Conservation (phyloP, 2,113 vertebrate species). For the Fregata magnificens region DNA sequence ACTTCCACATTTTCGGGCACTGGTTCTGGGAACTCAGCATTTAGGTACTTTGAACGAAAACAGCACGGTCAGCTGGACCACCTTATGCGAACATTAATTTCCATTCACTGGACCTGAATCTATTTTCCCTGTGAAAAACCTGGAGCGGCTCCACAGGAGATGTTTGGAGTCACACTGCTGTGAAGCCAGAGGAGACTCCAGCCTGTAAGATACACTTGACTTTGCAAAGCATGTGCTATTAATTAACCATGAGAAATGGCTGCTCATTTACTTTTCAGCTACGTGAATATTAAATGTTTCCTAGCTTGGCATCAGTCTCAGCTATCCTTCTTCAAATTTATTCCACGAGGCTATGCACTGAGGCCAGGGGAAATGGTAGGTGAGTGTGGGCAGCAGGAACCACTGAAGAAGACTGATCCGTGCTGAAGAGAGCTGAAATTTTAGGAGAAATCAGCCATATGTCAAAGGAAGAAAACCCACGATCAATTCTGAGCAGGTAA, state of each 20-base stretch:
- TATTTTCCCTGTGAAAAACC: slow-evolving; percentile 7
- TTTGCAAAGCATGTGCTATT: background rate
- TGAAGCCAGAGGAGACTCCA: background rate
- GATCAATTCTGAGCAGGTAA: background rate
- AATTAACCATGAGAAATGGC: slow-evolving; percentile 14
- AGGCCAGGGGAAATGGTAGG: background rate
- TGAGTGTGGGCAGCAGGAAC: background rate
- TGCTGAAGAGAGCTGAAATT: background rate
- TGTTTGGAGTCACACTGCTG: background rate
- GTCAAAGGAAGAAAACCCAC: background rate
- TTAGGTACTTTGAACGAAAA: slow-evolving; percentile 51
- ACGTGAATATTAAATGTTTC: slow-evolving; percentile 10
- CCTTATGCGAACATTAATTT: slow-evolving; percentile 34
- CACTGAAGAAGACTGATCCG: background rate
- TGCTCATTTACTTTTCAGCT: slow-evolving; percentile 18
- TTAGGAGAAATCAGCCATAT: background rate
- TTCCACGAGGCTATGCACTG: background rate
- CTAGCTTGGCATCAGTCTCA: background rate
- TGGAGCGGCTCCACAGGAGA: background rate
- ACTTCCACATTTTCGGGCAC: slow-evolving; percentile 51
- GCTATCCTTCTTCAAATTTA: background rate
- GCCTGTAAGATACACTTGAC: background rate
- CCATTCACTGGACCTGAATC: background rate
- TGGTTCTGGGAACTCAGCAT: slow-evolving; percentile 58
- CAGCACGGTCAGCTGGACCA: slow-evolving; percentile 52